phyloP scores from a whole-genome alignment of 2,797 vertebrate species.

The Sardinella longiceps region DNA sequence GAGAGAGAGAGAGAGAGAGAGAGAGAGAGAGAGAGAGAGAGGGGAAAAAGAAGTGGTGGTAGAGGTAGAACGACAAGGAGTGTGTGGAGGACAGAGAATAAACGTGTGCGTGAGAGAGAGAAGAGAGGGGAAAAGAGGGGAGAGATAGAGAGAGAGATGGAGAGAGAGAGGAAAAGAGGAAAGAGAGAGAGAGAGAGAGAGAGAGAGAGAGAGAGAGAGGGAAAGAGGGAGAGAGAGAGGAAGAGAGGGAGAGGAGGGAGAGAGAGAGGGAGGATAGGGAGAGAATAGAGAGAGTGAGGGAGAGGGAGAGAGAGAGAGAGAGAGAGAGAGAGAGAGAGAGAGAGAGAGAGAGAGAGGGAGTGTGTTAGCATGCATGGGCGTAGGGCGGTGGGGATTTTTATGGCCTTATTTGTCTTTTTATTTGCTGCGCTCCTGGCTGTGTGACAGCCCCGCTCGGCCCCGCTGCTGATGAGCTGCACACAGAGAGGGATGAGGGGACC shows the following conservation, averaged over 20 bases:
- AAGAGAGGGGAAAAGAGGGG: constrained; percentile 7
- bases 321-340: constrained; percentile 4
- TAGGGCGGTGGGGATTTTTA: constrained; percentile 74
- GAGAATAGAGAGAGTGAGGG: constrained; percentile 7
- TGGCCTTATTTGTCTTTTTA: constrained; percentile 81
- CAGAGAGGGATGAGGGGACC: constrained; percentile 46
- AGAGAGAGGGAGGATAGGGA: constrained; percentile 17
- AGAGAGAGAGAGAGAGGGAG: constrained; percentile 27
- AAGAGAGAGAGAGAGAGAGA: not conserved
- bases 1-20: not conserved
- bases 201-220: constrained; percentile 28
- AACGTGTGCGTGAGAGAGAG: constrained; percentile 40
- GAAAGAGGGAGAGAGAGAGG: constrained; percentile 2
- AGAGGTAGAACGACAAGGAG: constrained; percentile 28
- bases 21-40: constrained; percentile 28
- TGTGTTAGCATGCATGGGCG: constrained; percentile 81
- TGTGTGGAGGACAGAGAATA: not conserved
- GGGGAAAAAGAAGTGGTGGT: not conserved
- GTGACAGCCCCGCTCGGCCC: constrained; percentile 72
- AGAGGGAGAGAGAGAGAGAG: constrained; percentile 37
- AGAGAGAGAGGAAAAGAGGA: constrained; percentile 6
- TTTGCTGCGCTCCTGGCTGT: constrained; percentile 74
- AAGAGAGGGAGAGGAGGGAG: constrained; percentile 31
- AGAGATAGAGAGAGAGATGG: constrained; percentile 29
- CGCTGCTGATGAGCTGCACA: constrained; percentile 61